Conservation (phyloP, 2,888 invertebrate genomes). For the Pogonocherus hispidulus region DNA sequence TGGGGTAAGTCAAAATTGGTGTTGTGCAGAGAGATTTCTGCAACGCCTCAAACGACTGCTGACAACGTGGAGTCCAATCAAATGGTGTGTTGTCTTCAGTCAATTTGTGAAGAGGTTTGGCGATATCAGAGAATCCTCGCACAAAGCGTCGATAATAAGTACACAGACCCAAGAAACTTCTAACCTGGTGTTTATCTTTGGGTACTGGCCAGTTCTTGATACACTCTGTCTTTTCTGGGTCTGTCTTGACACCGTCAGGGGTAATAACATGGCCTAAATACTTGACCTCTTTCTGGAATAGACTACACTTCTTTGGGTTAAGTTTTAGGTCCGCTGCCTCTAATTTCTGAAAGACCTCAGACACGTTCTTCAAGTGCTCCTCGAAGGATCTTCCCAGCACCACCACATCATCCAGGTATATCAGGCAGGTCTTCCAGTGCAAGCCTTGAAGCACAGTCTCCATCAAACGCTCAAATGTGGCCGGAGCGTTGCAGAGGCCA, state of each 20-base stretch:
- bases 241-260: neutral
- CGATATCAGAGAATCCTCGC: too few relatives aligned
- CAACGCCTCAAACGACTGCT: too few relatives aligned
- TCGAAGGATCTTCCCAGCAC: slow-evolving; percentile 43
- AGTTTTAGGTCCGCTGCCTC: neutral
- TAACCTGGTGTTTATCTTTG: too few relatives aligned
- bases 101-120: too few relatives aligned
- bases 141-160: too few relatives aligned
- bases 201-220: neutral
- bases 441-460: slow-evolving; percentile 44
- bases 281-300: neutral
- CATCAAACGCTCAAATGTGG: slow-evolving; percentile 50
- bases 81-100: too few relatives aligned
- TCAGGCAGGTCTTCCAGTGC: slow-evolving; percentile 39
- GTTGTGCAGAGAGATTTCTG: too few relatives aligned
- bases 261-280: neutral
- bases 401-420: slow-evolving; percentile 51
- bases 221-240: neutral
- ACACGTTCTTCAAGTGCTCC: slow-evolving; percentile 40
- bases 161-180: too few relatives aligned
- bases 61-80: too few relatives aligned
- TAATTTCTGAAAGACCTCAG: slow-evolving; percentile 27
- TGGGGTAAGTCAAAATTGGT: too few relatives aligned
- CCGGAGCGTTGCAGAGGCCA: neutral
- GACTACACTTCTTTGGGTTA: slow-evolving; percentile 28